phyloP scores from a whole-genome alignment of 2,797 vertebrate species.

The Spinus pinus region DNA sequence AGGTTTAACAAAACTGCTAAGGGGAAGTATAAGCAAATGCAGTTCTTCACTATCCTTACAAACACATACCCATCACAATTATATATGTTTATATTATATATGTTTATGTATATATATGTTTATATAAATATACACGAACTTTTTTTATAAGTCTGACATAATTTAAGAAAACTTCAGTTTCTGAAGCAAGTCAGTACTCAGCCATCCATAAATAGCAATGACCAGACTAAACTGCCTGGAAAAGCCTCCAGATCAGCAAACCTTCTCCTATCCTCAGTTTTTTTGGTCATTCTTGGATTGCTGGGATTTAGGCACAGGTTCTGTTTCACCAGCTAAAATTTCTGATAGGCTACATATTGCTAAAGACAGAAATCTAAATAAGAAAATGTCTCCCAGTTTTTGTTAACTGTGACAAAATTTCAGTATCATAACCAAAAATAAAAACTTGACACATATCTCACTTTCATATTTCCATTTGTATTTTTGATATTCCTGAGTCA shows the following conservation, averaged over 20 bases:
- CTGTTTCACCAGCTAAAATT: neutral
- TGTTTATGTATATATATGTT: too few relatives aligned
- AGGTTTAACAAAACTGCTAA: neutral
- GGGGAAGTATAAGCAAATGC: neutral
- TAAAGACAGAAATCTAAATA: neutral
- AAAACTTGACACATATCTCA: neutral
- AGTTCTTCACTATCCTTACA: neutral
- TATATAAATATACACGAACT: neutral
- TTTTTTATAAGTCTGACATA: neutral
- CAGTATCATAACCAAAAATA: neutral
- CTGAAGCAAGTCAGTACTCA: neutral
- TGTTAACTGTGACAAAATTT: neutral
- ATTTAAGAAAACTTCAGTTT: neutral
- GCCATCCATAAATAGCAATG: neutral
- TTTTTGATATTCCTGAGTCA: neutral
- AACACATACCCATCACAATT: neutral
- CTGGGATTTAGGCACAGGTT: neutral
- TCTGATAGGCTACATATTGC: neutral
- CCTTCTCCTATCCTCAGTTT: neutral
- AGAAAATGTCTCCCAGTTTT: neutral
- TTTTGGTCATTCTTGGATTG: neutral
- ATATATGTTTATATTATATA: too few relatives aligned
- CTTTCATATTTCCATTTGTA: neutral
- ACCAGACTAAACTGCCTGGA: neutral
- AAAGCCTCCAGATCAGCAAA: neutral